Evolutionary conservation across 2,113 vertebrate genomes (phyloP).

Genomic region (Tauraco erythrolophus): DNA sequence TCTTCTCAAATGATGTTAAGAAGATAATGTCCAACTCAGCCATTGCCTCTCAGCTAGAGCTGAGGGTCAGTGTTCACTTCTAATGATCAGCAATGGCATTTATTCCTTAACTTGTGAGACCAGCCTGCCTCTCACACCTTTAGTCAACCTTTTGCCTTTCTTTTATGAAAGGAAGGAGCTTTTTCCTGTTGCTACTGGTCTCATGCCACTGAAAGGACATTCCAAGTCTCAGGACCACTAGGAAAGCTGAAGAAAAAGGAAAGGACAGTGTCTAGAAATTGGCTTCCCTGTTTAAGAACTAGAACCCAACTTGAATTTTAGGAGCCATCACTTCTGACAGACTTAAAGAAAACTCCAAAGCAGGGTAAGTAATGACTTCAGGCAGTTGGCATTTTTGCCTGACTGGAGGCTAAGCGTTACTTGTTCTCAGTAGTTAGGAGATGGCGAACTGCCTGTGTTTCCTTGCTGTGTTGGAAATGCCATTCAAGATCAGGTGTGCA

Average conservation of each 20-base stretch:
- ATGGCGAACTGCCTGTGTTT: not conserved
- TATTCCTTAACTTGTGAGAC: not conserved
- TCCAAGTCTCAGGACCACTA: not conserved
- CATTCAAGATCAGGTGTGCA: slow-evolving; percentile 36
- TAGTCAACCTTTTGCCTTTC: not conserved
- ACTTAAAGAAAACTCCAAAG: not conserved
- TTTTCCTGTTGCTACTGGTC: slow-evolving; percentile 58
- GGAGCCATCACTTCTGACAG: not conserved
- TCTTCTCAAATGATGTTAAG: slow-evolving; percentile 60
- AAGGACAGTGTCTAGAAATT: not conserved
- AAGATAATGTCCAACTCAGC: not conserved
- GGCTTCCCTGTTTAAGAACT: not conserved
- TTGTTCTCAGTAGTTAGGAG: not conserved
- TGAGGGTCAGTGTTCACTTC: not conserved
- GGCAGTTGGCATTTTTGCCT: slow-evolving; percentile 5
- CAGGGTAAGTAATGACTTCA: not conserved
- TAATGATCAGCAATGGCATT: not conserved
- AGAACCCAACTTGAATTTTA: not conserved
- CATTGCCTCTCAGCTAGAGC: not conserved
- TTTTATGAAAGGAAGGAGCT: slow-evolving; percentile 52
- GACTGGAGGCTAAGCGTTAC: not conserved
- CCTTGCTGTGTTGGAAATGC: slow-evolving; percentile 30
- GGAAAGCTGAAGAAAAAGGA: not conserved
- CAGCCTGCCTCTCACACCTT: not conserved
- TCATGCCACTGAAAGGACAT: slow-evolving; percentile 7